Percentiles rank a stretch among this genome's conserved stretches.
phyloP scores from a whole-genome alignment of 2,113 vertebrate species.

The Sprattus sprattus region DNA sequence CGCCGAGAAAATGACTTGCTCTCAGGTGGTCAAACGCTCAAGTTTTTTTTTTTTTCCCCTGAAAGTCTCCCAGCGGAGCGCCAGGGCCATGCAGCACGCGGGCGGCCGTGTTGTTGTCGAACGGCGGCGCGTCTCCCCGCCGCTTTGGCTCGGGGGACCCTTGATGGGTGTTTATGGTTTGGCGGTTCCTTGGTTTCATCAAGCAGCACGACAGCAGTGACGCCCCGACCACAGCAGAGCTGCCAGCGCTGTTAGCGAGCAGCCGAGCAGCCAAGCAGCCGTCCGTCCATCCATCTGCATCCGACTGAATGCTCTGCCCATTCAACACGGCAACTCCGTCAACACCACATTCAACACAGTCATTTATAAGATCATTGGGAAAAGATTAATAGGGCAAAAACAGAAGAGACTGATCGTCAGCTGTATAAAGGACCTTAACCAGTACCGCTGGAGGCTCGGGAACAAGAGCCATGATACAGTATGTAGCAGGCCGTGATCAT shows the following conservation, averaged over 20 bases:
- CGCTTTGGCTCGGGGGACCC: conserved; percentile 56
- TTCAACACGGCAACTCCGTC: neutral
- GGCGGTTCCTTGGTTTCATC: conserved; percentile 55
- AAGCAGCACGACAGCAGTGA: conserved; percentile 15
- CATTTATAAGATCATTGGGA: conserved; percentile 16
- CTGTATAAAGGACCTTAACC: neutral
- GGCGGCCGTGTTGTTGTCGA: neutral
- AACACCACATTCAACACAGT: neutral
- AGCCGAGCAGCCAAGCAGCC: conserved; percentile 6
- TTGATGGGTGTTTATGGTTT: conserved; percentile 72
- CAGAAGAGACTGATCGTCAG: neutral
- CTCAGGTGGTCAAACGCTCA: conserved; percentile 67
- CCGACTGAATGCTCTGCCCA: neutral
- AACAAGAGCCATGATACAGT: neutral
- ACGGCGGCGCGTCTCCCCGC: conserved; percentile 5
- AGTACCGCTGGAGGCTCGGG: neutral
- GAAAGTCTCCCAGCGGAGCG: conserved; percentile 60
- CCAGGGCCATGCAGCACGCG: conserved; percentile 55
- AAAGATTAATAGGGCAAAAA: neutral
- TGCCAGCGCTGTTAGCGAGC: conserved; percentile 7
- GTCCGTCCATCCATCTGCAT: neutral
- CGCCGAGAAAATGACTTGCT: conserved; percentile 62
- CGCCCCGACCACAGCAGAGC: neutral
- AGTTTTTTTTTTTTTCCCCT: conserved; percentile 50
- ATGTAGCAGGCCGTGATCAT: neutral